These are phyloP conservation scores for Lepus americanus DNA, from an alignment of 2,113 vertebrate species.

Conservation along the genomic window DNA sequence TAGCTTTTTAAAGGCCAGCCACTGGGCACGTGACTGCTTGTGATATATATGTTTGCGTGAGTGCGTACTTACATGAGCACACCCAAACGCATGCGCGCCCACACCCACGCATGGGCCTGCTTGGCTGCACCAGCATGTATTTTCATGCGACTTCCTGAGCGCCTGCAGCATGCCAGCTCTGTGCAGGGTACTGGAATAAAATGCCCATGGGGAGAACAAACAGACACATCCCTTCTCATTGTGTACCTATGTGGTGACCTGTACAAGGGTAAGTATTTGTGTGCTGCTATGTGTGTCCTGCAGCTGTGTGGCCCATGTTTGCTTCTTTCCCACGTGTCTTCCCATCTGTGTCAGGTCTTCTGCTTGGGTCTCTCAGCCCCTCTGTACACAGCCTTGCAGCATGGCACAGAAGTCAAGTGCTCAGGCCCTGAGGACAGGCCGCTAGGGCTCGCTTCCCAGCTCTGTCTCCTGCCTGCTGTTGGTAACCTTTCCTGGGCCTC, in stretches of 20 bases:
- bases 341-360: background rate
- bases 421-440: background rate
- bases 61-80: background rate
- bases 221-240: background rate
- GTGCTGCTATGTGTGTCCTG: background rate
- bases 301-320: background rate
- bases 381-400: background rate
- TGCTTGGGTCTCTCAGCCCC: background rate
- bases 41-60: background rate
- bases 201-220: background rate
- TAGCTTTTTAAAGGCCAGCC: background rate
- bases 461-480: background rate
- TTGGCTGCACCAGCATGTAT: background rate
- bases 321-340: background rate
- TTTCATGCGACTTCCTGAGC: background rate
- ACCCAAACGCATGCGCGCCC: background rate
- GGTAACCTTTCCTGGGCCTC: background rate
- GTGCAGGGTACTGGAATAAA: background rate
- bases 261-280: background rate
- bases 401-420: background rate
- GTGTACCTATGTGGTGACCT: background rate
- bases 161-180: background rate
- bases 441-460: background rate
- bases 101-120: background rate
- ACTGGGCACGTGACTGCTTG: accelerated